These are phyloP conservation scores for Triplophysa yarkandensis DNA, from an alignment of 2,797 vertebrate species.

Conservation along the genomic window DNA sequence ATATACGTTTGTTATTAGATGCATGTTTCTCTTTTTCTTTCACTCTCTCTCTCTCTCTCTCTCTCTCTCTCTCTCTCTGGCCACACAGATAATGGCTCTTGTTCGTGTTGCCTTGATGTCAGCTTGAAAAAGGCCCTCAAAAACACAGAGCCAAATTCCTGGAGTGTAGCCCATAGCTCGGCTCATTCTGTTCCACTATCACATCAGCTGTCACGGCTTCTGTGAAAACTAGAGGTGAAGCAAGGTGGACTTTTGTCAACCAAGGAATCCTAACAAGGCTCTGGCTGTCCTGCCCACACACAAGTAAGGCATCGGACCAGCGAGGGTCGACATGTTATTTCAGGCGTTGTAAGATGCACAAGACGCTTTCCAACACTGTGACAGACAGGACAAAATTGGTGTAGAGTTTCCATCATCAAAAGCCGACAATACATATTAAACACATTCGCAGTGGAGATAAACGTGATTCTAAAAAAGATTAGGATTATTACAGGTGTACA, in stretches of 20 bases:
- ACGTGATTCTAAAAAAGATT: slow-evolving; percentile 29
- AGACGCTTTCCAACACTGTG: not conserved
- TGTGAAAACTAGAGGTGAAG: slow-evolving; percentile 48
- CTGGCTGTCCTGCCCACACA: slow-evolving; percentile 44
- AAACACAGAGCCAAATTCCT: slow-evolving; percentile 7
- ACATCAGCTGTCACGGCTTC: slow-evolving; percentile 53
- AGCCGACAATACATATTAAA: slow-evolving; percentile 45
- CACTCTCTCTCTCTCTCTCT: too few species aligned
- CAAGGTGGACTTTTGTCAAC: slow-evolving; percentile 59
- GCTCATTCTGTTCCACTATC: slow-evolving; percentile 52
- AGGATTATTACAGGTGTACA: slow-evolving; percentile 46
- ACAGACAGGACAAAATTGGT: slow-evolving; percentile 17
- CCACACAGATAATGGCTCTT: slow-evolving; percentile 29
- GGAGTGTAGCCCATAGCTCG: slow-evolving; percentile 18
- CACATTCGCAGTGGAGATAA: slow-evolving; percentile 22
- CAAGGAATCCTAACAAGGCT: slow-evolving; percentile 51
- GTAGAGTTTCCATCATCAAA: slow-evolving; percentile 38
- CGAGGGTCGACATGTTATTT: slow-evolving; percentile 37
- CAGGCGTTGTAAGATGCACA: slow-evolving; percentile 8
- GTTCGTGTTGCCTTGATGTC: slow-evolving; percentile 16
- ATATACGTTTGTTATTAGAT: too few species aligned
- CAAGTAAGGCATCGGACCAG: slow-evolving; percentile 22
- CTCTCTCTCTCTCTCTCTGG: not conserved
- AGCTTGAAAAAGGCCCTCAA: slow-evolving; percentile 1
- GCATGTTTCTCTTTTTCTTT: too few species aligned